Evolutionary conservation across 1,140 invertebrate genomes (phyloP), one percentile per base, ranked within the genome.

Genomic region (Bombus vancouverensis): DNA sequence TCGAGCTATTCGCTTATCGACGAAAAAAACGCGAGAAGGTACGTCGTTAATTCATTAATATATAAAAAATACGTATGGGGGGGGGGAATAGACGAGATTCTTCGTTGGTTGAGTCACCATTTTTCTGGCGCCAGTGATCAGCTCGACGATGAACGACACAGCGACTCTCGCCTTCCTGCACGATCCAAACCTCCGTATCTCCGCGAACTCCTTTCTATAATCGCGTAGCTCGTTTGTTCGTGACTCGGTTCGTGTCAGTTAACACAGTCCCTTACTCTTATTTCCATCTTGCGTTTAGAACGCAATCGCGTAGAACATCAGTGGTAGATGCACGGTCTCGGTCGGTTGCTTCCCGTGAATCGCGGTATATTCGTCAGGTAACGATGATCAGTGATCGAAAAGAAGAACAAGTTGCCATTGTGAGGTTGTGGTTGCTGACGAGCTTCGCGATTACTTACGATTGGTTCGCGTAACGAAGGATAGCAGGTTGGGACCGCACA

Each of bases 81-180:
- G 82, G 32, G 32, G 78, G 71, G 80, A 71, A 82, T 78, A 88
- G 87, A 91, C 85, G 87, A 87, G 81, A 89, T 59, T 89, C 65
- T 89, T 91, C 83, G 89, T 89, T 91, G 89, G 62, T 89, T 83
- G 84, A 81, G 85, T 89, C 88, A 81, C 85, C 75, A 78, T 22
- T 85, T 77, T 78, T 66, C 62, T 66, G 65, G 76, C 34, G 80
- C 88, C 81, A 82, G 85, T 44, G 79, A 73, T 39, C 77, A 72
- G 65, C 83, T 91, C 91, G 88, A 89, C 83, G 91, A 77, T 71
- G 62, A 84, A 62, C 86, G 83, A 80, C 84, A 75, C 83, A 15
- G 62, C 68, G 37, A 81, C 44, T 59, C 34, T 28, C 39, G 18
- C 18, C 70, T 79, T 57, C 70, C 44, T 15, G 37, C 44, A n/a